phyloP scores from a whole-genome alignment of 2,888 invertebrate genomes.

The Tiphia femorata region DNA sequence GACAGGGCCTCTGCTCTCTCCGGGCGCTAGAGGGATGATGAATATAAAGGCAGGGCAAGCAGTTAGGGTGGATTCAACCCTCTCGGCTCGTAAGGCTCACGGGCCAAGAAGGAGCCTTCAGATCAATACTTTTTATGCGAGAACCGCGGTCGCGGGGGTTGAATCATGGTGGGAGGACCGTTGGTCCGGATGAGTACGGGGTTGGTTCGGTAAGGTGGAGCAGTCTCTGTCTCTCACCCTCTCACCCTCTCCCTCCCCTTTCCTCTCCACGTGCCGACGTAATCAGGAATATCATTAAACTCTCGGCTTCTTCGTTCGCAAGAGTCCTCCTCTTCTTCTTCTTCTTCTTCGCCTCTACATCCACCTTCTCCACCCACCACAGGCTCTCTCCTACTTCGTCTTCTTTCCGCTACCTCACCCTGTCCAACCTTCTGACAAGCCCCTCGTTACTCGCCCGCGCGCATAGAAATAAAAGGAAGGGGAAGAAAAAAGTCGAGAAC shows the following conservation, averaged over 20 bases:
- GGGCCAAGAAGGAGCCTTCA: conserved; percentile 57
- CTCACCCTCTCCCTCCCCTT: conserved; percentile 19
- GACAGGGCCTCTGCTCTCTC: conserved; percentile 42
- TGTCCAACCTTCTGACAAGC: conserved; percentile 40
- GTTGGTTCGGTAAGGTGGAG: conserved; percentile 46
- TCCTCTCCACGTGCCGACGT: conserved; percentile 64
- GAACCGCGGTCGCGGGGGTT: conserved; percentile 47
- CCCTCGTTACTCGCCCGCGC: conserved; percentile 51
- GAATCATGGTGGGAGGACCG: conserved; percentile 30
- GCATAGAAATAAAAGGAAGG: conserved; percentile 40
- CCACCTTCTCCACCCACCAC: conserved; percentile 23
- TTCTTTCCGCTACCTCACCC: conserved; percentile 14
- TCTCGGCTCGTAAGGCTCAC: conserved; percentile 55
- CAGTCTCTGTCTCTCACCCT: conserved; percentile 27
- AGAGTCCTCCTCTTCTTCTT: conserved; percentile 35
- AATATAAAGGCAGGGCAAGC: conserved; percentile 66
- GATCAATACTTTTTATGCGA: conserved; percentile 69
- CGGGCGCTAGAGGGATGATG: conserved; percentile 62
- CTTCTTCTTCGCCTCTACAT: conserved; percentile 30
- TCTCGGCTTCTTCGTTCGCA: conserved; percentile 62
- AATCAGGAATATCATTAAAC: conserved; percentile 70
- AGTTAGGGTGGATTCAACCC: conserved; percentile 67
- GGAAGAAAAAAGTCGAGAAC: conserved; percentile 38
- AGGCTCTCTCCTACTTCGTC: conserved; percentile 1
- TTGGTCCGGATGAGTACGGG: conserved; percentile 42